Evolutionary conservation across 1,140 invertebrate species (phyloP), one percentile per base, ranked within the genome.

Genomic region (Thalassaphorura encarpata): DNA sequence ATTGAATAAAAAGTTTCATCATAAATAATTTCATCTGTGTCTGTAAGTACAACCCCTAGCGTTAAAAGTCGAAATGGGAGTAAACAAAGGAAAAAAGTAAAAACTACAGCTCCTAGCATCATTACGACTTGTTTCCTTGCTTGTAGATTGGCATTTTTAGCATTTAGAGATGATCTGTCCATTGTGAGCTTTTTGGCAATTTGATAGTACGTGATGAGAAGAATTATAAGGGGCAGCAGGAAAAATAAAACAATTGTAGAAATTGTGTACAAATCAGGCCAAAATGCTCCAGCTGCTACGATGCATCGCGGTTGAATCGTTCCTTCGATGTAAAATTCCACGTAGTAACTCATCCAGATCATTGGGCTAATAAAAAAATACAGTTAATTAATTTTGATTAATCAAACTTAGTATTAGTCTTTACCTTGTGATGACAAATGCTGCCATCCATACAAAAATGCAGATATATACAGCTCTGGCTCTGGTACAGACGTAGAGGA

Each of bases 401-500:
- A n/a, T 36, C n/a, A 36, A 36, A 36, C n/a, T 11, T n/a, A 36
- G n/a, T 11, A n/a, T 3, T 36, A 16, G n/a, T 13, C n/a, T 4
- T 51, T 79, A 89, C 87, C 87, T 89, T 54, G 87, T 89, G 66
- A 87, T 87, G 15, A 89, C 67, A 0, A 83, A 83, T 1, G 88
- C 87, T 21, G 87, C 76, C 63, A 84, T 73, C 91, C 91, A 95
- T 15, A 89, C 83, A 31, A 85, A 68, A 1, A 85, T 71, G 66
- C 89, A 90, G 48, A 93, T 86, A 49, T 87, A 74, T 3, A 85
- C 79, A 0, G 89, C 88, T 58, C 88, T 77, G 0, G 86, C 80
- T 72, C 89, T 89, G 5, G 89, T 93, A 68, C 89, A 93, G n/a
- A 89, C 86, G 70, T 90, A 91, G 61, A 87, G 85, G 0, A 88